These are phyloP conservation scores for Trachops cirrhosus DNA, from an alignment of 2,797 vertebrate species.

Conservation along the genomic window DNA sequence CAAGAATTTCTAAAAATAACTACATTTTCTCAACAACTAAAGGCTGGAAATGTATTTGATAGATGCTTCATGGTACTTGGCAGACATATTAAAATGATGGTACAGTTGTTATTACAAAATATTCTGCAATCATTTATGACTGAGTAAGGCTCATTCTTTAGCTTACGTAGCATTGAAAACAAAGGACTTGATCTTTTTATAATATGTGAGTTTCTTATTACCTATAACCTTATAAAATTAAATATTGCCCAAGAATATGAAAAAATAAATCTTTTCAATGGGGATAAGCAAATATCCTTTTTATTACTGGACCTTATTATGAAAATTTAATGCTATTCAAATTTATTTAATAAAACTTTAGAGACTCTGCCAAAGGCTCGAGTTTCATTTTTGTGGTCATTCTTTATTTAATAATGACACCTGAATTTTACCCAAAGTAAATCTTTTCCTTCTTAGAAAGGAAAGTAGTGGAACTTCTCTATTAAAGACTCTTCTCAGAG, in stretches of 20 bases:
- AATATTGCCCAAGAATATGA: background rate
- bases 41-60: slow-evolving; percentile 48
- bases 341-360: slow-evolving; percentile 19
- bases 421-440: background rate
- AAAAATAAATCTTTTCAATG: background rate
- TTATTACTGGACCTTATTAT: background rate
- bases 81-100: slow-evolving; percentile 49
- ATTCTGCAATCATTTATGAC: slow-evolving; percentile 54
- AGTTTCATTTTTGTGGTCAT: background rate
- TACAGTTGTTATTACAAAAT: slow-evolving; percentile 49
- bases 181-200: slow-evolving; percentile 4
- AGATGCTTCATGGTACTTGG: slow-evolving; percentile 46
- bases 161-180: background rate
- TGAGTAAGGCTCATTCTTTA: slow-evolving; percentile 12
- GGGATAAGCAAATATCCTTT: background rate
- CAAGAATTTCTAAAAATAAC: slow-evolving; percentile 67
- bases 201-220: slow-evolving; percentile 20
- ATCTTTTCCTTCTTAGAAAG: slow-evolving; percentile 26
- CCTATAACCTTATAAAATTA: background rate
- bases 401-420: slow-evolving; percentile 48
- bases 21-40: slow-evolving; percentile 42
- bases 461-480: background rate
- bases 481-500: background rate
- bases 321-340: slow-evolving; percentile 37
- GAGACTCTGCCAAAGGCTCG: background rate